phyloP scores from a whole-genome alignment of 2,888 invertebrate species.

The Eupithecia tripunctaria region DNA sequence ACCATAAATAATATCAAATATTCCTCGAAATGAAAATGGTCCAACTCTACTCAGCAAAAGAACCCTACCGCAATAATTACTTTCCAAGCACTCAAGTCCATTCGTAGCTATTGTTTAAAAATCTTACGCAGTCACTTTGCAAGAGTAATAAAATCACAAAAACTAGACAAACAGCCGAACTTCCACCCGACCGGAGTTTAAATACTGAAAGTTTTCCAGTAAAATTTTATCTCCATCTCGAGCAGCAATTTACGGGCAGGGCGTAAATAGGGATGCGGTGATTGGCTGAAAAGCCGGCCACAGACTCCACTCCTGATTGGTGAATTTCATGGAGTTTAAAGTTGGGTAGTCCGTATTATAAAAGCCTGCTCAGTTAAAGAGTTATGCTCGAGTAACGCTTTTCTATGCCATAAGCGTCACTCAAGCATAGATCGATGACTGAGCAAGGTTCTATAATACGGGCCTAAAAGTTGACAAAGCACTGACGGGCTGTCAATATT shows the following conservation, averaged over 20 bases:
- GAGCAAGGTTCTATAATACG: too few species aligned
- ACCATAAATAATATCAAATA: conserved; percentile 1
- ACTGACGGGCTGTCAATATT: background rate
- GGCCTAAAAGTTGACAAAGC: background rate
- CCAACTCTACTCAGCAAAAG: background rate
- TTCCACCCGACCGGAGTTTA: conserved; percentile 42
- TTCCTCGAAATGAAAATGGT: background rate
- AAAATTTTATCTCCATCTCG: conserved; percentile 53
- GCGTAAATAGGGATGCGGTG: conserved; percentile 55
- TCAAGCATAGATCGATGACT: too few species aligned
- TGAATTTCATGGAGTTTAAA: background rate
- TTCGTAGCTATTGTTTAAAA: conserved; percentile 12
- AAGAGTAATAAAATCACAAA: conserved; percentile 44
- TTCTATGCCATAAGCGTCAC: too few species aligned
- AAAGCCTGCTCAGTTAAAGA: too few species aligned
- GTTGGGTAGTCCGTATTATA: too few species aligned
- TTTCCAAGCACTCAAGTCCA: conserved; percentile 9
- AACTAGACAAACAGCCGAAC: conserved; percentile 44
- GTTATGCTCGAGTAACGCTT: too few species aligned
- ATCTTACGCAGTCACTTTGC: conserved; percentile 30
- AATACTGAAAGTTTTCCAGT: conserved; percentile 46
- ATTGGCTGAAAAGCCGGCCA: conserved; percentile 4
- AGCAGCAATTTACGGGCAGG: conserved; percentile 51
- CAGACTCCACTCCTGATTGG: background rate
- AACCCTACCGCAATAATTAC: background rate